phyloP scores from a whole-genome alignment of 2,797 vertebrate genomes.

The Melanotaenia maccullochi region DNA sequence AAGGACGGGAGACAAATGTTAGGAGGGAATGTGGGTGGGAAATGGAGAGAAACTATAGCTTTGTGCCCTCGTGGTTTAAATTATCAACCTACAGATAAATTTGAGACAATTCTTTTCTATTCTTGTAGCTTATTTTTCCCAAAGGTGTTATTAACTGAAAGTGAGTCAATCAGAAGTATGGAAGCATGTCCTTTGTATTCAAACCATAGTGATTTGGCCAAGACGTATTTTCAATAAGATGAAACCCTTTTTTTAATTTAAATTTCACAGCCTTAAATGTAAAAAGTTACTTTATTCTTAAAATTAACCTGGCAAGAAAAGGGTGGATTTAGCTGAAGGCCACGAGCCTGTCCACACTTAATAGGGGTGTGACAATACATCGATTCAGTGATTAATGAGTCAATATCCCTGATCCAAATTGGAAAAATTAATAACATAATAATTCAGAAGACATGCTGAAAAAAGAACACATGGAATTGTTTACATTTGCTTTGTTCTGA shows the following conservation, averaged over 20 bases:
- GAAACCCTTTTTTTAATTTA: not conserved
- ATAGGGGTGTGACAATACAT: too few species aligned
- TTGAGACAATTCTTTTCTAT: conserved; percentile 22
- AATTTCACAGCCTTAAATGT: too few species aligned
- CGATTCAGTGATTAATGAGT: too few species aligned
- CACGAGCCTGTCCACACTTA: too few species aligned
- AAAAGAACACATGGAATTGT: too few species aligned
- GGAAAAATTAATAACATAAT: too few species aligned
- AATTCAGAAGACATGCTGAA: too few species aligned
- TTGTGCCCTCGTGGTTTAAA: conserved; percentile 38
- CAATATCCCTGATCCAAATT: too few species aligned
- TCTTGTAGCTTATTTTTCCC: conserved; percentile 45
- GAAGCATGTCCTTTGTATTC: conserved; percentile 15
- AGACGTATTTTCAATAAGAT: not conserved
- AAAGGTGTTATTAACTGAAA: conserved; percentile 23
- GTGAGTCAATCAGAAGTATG: conserved; percentile 27
- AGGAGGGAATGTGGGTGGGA: conserved; percentile 27
- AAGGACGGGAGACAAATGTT: conserved; percentile 8
- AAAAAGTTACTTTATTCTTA: too few species aligned
- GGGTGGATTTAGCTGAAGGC: too few species aligned
- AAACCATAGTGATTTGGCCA: not conserved
- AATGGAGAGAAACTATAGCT: conserved; percentile 29
- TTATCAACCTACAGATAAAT: conserved; percentile 32
- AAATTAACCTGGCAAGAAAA: too few species aligned
- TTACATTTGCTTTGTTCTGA: too few species aligned